Conservation (phyloP, 2,888 invertebrate species). For the Pediacus dermestoides region DNA sequence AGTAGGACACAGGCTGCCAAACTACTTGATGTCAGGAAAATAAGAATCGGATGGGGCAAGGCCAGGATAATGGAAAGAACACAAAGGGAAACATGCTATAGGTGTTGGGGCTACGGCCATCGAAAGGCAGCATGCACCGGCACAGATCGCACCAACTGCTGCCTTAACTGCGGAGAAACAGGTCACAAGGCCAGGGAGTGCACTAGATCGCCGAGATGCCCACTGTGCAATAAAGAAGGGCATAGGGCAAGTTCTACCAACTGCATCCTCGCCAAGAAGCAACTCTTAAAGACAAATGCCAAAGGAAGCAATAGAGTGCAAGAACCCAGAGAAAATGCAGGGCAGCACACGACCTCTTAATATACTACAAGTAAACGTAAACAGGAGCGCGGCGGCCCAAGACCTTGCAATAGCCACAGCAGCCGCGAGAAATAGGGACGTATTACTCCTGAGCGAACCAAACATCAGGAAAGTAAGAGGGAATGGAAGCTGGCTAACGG, state of each 20-base stretch:
- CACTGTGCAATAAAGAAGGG: not conserved
- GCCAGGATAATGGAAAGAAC: too few relatives aligned
- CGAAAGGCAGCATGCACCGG: not conserved
- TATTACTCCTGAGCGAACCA: not conserved
- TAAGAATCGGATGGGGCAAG: too few relatives aligned
- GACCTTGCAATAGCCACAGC: not conserved
- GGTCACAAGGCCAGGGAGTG: not conserved
- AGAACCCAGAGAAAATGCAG: not conserved
- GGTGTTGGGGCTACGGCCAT: not conserved
- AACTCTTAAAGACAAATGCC: not conserved
- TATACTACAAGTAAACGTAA: not conserved
- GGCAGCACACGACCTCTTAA: not conserved
- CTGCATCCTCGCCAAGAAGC: not conserved
- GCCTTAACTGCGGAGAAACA: not conserved
- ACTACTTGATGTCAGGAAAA: too few relatives aligned
- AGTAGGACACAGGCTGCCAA: too few relatives aligned
- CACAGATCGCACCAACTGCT: not conserved
- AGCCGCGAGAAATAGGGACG: not conserved
- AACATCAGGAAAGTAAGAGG: not conserved
- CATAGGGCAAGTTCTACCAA: not conserved
- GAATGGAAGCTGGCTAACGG: not conserved
- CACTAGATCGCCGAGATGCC: not conserved
- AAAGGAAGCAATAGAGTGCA: not conserved
- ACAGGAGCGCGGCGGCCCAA: not conserved
- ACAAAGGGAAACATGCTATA: too few relatives aligned